Conservation (phyloP, 1,140 invertebrate species). For the Archivesica marissinica region DNA sequence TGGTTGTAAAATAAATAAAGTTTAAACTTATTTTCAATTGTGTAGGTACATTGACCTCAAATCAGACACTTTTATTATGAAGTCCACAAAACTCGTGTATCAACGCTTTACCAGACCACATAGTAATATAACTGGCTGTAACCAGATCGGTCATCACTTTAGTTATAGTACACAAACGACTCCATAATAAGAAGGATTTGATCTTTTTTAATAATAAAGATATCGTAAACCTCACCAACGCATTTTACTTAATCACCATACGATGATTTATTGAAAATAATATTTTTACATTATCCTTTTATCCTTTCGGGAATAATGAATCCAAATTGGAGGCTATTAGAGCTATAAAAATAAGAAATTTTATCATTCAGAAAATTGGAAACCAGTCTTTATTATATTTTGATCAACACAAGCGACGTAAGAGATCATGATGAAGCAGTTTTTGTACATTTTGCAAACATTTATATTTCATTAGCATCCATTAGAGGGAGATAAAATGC, state of each 20-base stretch:
- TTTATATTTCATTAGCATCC: neutral
- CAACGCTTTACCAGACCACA: too few relatives aligned
- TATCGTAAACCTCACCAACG: slow-evolving; percentile 3
- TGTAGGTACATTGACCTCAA: too few relatives aligned
- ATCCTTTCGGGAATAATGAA: slow-evolving; percentile 20
- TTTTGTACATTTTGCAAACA: neutral
- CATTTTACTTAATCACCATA: slow-evolving; percentile 11
- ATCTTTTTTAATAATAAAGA: neutral
- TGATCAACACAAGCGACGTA: neutral
- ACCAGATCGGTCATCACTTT: neutral
- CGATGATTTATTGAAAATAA: slow-evolving; percentile 25
- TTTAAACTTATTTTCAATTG: too few relatives aligned
- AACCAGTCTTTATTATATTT: slow-evolving; percentile 23
- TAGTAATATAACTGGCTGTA: too few relatives aligned
- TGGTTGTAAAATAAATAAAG: too few relatives aligned
- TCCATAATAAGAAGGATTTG: slow-evolving; percentile 6
- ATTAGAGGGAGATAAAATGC: neutral
- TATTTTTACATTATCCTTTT: slow-evolving; percentile 25
- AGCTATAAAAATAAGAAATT: neutral
- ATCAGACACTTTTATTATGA: too few relatives aligned
- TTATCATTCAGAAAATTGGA: slow-evolving; percentile 28
- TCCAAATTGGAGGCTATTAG: slow-evolving; percentile 1
- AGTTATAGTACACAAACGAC: neutral
- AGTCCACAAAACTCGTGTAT: too few relatives aligned
- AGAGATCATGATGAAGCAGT: neutral